A percentile compares a stretch with the other conserved stretches of the same genome.
phyloP scores from a whole-genome alignment of 1,140 invertebrate genomes.

The Araneus ventricosus region DNA sequence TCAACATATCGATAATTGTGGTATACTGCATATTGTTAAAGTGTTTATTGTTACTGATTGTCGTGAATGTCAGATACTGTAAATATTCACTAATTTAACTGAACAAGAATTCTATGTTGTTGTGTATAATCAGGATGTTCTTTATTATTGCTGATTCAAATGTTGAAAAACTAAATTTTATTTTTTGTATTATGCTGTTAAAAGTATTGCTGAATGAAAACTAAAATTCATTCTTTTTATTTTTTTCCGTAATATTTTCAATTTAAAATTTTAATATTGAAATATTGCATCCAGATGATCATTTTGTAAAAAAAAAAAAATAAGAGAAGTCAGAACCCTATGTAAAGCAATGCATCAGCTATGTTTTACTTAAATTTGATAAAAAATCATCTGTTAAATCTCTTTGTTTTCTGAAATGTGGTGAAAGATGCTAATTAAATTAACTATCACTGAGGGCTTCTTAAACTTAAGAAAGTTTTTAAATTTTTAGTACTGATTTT shows the following conservation, averaged over 20 bases:
- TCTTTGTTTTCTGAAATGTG: too few species aligned
- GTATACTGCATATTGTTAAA: conserved; percentile 39
- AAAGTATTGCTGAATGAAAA: not conserved
- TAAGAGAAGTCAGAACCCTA: too few species aligned
- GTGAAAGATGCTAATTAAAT: too few species aligned
- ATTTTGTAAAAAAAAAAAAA: too few species aligned
- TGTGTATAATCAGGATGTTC: not conserved
- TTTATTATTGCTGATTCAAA: not conserved
- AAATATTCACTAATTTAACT: conserved; percentile 13
- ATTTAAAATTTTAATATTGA: not conserved
- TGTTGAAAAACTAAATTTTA: conserved; percentile 20
- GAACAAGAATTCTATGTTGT: not conserved
- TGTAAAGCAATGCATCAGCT: too few species aligned
- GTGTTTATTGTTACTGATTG: conserved; percentile 51
- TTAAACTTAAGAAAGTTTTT: too few species aligned
- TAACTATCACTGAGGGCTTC: too few species aligned
- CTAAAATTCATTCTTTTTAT: not conserved
- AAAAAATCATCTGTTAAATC: too few species aligned
- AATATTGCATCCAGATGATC: not conserved
- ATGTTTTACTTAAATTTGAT: too few species aligned
- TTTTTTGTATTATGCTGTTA: conserved; percentile 40
- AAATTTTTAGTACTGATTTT: too few species aligned
- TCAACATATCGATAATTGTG: conserved; percentile 44
- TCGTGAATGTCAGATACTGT: not conserved
- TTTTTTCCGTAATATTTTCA: not conserved